Percentiles rank a stretch among this genome's conserved stretches.
phyloP scores from a whole-genome alignment of 2,797 vertebrate species.

The Neosalanx taihuensis region DNA sequence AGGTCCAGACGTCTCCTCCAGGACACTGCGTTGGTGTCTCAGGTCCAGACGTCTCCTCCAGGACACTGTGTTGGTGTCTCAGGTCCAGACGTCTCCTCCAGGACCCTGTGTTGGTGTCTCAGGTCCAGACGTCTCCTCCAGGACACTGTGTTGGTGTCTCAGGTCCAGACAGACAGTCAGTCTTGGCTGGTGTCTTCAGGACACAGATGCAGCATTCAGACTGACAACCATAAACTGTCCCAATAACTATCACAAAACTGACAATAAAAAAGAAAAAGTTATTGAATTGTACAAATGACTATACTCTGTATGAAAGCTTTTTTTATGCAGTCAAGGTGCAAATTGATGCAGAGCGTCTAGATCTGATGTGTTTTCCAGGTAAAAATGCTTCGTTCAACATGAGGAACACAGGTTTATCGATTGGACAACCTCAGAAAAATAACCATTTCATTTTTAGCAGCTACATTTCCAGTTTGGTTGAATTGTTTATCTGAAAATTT shows the following conservation, averaged over 20 bases:
- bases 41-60: not conserved
- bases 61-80: too few relatives aligned
- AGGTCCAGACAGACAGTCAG: too few relatives aligned
- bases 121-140: not conserved
- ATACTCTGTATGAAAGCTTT: constrained; percentile 78
- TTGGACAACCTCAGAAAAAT: constrained; percentile 63
- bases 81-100: too few relatives aligned
- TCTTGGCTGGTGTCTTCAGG: not conserved
- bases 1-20: too few relatives aligned
- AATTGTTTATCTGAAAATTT: constrained; percentile 43
- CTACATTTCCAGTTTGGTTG: constrained; percentile 76
- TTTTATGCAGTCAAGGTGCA: constrained; percentile 72
- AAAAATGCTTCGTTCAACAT: constrained; percentile 51
- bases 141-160: too few relatives aligned
- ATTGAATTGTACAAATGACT: constrained; percentile 77
- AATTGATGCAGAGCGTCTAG: constrained; percentile 62
- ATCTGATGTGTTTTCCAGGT: constrained; percentile 41
- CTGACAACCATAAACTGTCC: not conserved
- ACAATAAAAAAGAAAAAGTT: constrained; percentile 66
- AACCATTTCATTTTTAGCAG: constrained; percentile 69
- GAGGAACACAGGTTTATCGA: constrained; percentile 55
- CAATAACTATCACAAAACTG: constrained; percentile 51
- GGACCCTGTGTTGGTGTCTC: too few relatives aligned
- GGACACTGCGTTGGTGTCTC: too few relatives aligned
- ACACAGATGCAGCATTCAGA: not conserved